These are phyloP conservation scores for Phalanger gymnotis DNA, from an alignment of 2,797 vertebrate genomes.

Conservation along the genomic window DNA sequence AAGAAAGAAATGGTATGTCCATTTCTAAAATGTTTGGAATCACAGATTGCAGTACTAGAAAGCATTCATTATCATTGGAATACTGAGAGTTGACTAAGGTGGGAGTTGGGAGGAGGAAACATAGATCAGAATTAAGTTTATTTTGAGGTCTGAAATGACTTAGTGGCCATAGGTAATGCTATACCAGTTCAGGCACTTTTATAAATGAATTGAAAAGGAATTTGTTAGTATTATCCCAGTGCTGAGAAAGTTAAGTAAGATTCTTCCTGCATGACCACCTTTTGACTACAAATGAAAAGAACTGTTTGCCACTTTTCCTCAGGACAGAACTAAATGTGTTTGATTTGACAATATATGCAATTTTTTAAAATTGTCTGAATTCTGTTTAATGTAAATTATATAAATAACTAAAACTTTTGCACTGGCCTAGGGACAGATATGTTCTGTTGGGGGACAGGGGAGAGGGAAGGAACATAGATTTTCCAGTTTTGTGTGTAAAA, in stretches of 20 bases:
- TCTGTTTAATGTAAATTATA: conserved; percentile 27
- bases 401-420: conserved; percentile 38
- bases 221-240: neutral
- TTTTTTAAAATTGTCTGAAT: conserved; percentile 29
- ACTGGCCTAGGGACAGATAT: conserved; percentile 3
- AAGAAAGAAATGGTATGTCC: neutral
- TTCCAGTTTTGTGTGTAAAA: conserved; percentile 68
- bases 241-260: neutral
- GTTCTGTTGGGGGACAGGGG: conserved; percentile 35
- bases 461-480: conserved; percentile 33
- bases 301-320: conserved; percentile 31
- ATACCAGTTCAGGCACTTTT: neutral
- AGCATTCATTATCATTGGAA: neutral
- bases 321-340: conserved; percentile 51
- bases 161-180: neutral
- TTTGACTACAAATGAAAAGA: conserved; percentile 13
- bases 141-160: neutral
- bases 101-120: neutral
- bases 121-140: neutral
- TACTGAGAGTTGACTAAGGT: neutral
- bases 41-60: neutral
- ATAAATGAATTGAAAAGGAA: neutral
- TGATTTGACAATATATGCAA: conserved; percentile 16
- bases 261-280: neutral
- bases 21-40: neutral